Conservation (phyloP, 2,888 invertebrate genomes). For the Mesorhabditis sp. region DNA sequence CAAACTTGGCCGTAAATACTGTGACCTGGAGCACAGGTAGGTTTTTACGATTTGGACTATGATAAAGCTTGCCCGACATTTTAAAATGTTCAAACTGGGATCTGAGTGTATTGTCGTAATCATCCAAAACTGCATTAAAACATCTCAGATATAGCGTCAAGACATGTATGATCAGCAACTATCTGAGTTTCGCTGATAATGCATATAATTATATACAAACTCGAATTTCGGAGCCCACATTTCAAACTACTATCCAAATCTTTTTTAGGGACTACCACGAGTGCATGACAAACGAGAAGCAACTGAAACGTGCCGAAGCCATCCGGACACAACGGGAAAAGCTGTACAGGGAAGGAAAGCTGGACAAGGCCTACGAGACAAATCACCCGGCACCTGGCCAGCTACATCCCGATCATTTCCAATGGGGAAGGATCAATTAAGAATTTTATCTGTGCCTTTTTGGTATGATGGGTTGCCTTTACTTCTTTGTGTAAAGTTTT, state of each 20-base stretch:
- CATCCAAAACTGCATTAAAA: too few relatives aligned
- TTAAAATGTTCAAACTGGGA: too few relatives aligned
- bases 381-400: conserved; percentile 48
- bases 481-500: neutral
- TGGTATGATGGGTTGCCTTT: neutral
- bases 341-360: conserved; percentile 49
- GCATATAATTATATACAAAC: too few relatives aligned
- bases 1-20: conserved; percentile 53
- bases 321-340: conserved; percentile 48
- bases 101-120: too few relatives aligned
- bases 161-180: too few relatives aligned
- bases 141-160: too few relatives aligned
- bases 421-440: conserved; percentile 38
- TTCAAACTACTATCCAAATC: too few relatives aligned
- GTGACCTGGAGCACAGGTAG: conserved; percentile 52
- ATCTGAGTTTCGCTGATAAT: too few relatives aligned
- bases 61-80: too few relatives aligned
- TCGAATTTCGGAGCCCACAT: too few relatives aligned
- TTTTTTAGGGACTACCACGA: conserved; percentile 43
- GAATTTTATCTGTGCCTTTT: neutral
- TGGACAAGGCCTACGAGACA: conserved; percentile 35
- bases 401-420: conserved; percentile 49
- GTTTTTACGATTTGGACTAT: too few relatives aligned
- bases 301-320: conserved; percentile 43
- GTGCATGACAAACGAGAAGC: conserved; percentile 50